phyloP scores from a whole-genome alignment of 2,113 vertebrate species.

The Bostrychus sinensis region DNA sequence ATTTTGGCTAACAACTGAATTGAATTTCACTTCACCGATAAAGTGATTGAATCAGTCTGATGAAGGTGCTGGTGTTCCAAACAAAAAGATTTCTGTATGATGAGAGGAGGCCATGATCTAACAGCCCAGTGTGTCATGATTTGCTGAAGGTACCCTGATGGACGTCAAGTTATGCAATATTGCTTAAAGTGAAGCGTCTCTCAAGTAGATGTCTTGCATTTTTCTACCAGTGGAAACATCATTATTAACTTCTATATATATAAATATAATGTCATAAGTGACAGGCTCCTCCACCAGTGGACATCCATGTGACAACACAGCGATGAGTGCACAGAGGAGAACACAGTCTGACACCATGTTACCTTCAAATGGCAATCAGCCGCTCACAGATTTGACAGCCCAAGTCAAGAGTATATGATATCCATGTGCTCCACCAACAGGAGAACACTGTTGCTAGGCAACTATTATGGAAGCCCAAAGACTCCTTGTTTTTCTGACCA shows the following conservation, averaged over 20 bases:
- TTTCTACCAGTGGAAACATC: not conserved
- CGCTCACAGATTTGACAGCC: not conserved
- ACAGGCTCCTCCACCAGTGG: not conserved
- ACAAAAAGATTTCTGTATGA: too few species aligned
- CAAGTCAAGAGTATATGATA: constrained; percentile 23
- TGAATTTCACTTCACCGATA: too few species aligned
- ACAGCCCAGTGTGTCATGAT: not conserved
- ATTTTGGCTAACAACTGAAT: too few species aligned
- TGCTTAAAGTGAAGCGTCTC: not conserved
- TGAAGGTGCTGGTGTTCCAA: too few species aligned
- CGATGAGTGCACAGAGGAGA: not conserved
- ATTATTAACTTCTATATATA: constrained; percentile 3
- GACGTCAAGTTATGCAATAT: not conserved
- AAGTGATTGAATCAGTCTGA: too few species aligned
- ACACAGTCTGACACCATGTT: not conserved
- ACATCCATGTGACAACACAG: not conserved
- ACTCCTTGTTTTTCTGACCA: constrained; percentile 14
- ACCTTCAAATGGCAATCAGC: constrained; percentile 14
- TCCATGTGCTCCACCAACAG: constrained; percentile 23
- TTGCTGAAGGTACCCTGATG: too few species aligned
- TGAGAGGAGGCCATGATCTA: too few species aligned
- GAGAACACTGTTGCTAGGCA: constrained; percentile 50
- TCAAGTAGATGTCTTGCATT: not conserved
- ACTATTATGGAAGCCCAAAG: constrained; percentile 34
- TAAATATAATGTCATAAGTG: not conserved